Evolutionary conservation across 2,113 vertebrate genomes (phyloP), one percentile per base, ranked within the genome.

Genomic region (Crotalus tigris): DNA sequence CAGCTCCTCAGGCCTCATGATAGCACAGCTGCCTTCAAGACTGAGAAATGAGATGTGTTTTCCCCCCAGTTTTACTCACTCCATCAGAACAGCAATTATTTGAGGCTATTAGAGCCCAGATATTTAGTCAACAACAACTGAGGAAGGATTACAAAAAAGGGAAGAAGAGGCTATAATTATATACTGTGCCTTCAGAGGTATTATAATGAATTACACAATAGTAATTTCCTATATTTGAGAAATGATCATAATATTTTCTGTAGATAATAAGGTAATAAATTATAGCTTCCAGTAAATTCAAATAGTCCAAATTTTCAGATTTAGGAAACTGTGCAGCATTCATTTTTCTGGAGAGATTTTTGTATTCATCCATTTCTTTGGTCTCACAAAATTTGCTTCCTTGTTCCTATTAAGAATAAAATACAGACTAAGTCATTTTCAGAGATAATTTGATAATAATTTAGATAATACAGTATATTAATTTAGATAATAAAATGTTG

Each of bases 351-450:
- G 93, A 46, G 6, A 94, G 95, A 85, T 94, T 44, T 8, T 51
- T 88, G 96, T 94, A 90, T 94, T 87, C 33, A 92, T 53, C 11
- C 46, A 3, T 10, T 46, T 95, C 0, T 0, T 29, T 59, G 92
- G 53, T 86, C 90, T 87, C 92, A 39, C 8, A 75, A 93, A 90
- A 54, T 19, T 85, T 0, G 0, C 49, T 96, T 96, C 94, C 59
- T 69, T 91, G n/a, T 93, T 64, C 94, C 95, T 96, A 94, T 95
- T 97, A 93, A 95, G 24, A 94, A 95, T 95, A 94, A 49, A 95
- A 96, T 7, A 90, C 57, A 91, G 46, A 95, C 39, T 12, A 12
- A 94, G 95, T 86, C 81, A 93, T 19, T 89, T 55, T 2, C 46
- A 0, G 13, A 89, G 13, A 88, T 91, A 92, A 85, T 0, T 54